Evolutionary conservation across 2,797 vertebrate species (phyloP).

Genomic region (Lutjanus campechanus): DNA sequence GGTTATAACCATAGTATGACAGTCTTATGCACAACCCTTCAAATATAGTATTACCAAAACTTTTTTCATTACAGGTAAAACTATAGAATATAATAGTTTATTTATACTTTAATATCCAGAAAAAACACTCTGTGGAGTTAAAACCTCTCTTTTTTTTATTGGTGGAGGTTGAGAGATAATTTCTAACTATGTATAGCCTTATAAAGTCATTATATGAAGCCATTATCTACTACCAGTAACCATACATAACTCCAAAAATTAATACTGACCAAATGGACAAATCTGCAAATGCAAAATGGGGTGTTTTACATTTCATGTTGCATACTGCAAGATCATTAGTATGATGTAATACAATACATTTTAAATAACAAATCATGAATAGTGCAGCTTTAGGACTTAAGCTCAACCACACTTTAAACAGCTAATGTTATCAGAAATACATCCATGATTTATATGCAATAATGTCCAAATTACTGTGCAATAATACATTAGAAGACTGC

Average conservation of each 20-base stretch:
- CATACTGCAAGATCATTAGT: background rate
- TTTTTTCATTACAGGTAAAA: background rate
- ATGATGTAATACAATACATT: constrained; percentile 5
- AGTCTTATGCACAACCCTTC: no score
- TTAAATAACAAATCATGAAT: background rate
- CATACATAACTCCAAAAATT: background rate
- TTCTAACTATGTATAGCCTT: background rate
- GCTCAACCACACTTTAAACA: background rate
- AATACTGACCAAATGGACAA: constrained; percentile 14
- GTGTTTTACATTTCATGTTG: constrained; percentile 7
- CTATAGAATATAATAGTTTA: background rate
- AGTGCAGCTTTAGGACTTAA: background rate
- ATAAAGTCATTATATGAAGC: background rate
- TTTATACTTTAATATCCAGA: background rate
- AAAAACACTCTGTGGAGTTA: background rate
- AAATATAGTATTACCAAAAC: no score
- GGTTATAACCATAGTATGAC: no score
- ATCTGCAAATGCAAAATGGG: background rate
- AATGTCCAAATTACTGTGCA: background rate
- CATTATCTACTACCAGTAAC: constrained; percentile 2
- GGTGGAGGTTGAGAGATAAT: background rate
- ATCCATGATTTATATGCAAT: background rate
- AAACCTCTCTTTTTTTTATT: background rate
- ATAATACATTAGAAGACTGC: background rate
- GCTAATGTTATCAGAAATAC: background rate